phyloP scores from a whole-genome alignment of 1,140 invertebrate species.

The Nebria ingens region DNA sequence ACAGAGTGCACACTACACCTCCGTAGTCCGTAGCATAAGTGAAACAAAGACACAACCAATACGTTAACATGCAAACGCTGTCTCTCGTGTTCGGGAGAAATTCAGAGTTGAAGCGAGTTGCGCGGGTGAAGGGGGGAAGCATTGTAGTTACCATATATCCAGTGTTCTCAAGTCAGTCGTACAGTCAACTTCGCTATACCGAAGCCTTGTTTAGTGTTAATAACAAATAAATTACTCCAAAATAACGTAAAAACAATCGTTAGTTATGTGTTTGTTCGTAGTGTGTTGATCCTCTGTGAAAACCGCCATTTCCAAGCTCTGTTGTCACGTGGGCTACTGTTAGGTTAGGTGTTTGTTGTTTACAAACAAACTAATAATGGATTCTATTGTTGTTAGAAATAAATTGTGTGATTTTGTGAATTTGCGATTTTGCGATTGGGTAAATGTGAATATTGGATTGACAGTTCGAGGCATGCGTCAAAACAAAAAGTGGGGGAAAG shows the following conservation, averaged over 20 bases:
- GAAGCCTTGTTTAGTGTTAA: slow-evolving; percentile 13
- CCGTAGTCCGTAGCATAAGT: slow-evolving; percentile 17
- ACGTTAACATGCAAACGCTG: slow-evolving; percentile 37
- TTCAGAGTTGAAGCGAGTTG: slow-evolving; percentile 40
- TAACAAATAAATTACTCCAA: neutral
- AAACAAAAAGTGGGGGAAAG: neutral
- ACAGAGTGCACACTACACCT: slow-evolving; percentile 31
- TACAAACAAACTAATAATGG: no score
- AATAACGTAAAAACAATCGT: slow-evolving; percentile 10
- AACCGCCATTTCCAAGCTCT: no score
- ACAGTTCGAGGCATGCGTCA: neutral
- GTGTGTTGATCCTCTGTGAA: neutral
- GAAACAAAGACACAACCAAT: slow-evolving; percentile 39
- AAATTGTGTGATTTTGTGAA: no score
- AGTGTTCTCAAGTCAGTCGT: slow-evolving; percentile 35
- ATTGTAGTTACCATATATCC: slow-evolving; percentile 37
- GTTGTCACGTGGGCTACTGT: no score
- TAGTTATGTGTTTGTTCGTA: neutral
- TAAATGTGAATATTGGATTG: neutral
- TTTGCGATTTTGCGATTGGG: no score
- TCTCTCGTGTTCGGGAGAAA: slow-evolving; percentile 45
- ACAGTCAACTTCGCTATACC: slow-evolving; percentile 27
- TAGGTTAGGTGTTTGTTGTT: no score
- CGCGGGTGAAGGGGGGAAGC: no score
- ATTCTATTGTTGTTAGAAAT: no score